Evolutionary conservation across 2,888 invertebrate species (phyloP).

Genomic region (Acleris holmiana): DNA sequence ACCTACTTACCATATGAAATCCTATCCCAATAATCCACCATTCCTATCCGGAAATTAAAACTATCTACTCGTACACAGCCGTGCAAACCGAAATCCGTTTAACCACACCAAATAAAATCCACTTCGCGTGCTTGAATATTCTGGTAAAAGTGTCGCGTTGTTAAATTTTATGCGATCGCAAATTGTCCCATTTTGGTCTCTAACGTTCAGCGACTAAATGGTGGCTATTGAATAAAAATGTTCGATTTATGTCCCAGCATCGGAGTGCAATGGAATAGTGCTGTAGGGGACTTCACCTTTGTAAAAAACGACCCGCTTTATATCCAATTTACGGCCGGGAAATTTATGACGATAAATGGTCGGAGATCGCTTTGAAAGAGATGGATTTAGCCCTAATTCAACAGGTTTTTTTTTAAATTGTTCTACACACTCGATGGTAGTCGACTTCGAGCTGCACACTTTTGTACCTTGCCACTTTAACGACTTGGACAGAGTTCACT

Average conservation of each 20-base stretch:
- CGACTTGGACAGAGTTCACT: no score
- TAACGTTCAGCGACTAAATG: constrained; percentile 36
- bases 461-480: no score
- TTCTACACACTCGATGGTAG: no score
- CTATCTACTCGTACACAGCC: neutral
- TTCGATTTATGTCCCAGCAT: constrained; percentile 24
- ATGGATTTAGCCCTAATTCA: constrained; percentile 11
- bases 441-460: no score
- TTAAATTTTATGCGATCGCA: constrained; percentile 37
- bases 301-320: constrained; percentile 30
- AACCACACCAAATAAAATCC: constrained; percentile 28
- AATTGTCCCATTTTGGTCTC: constrained; percentile 38
- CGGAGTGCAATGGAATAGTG: constrained; percentile 29
- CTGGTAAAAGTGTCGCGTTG: constrained; percentile 32
- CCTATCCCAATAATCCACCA: no score
- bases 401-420: no score
- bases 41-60: no score
- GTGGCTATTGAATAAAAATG: constrained; percentile 35
- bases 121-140: constrained; percentile 25
- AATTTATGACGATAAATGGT: constrained; percentile 30
- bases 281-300: constrained; percentile 23
- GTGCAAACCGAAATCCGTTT: constrained; percentile 2
- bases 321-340: constrained; percentile 21
- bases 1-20: no score
- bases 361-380: constrained; percentile 10